A percentile compares a stretch with the other conserved stretches of the same genome.
Evolutionary conservation across 2,888 invertebrate species (phyloP).

Genomic region (Globia sparganii): DNA sequence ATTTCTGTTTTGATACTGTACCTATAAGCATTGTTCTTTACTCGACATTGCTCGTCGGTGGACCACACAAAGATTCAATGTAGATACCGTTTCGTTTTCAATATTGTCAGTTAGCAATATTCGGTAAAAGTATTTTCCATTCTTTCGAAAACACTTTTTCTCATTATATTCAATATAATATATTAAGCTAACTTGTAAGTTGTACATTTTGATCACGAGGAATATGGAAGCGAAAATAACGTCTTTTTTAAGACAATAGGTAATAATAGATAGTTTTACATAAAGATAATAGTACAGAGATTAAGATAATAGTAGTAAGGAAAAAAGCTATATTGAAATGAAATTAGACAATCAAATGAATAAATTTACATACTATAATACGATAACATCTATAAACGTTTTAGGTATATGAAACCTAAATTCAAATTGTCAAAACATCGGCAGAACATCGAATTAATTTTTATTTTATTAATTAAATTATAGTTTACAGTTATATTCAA

Average conservation of each 20-base stretch:
- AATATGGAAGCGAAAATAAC: too few relatives aligned
- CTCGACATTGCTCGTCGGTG: too few relatives aligned
- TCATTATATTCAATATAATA: conserved; percentile 8
- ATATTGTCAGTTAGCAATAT: not conserved
- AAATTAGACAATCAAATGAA: not conserved
- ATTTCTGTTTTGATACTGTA: too few relatives aligned
- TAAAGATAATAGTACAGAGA: too few relatives aligned
- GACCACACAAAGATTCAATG: not conserved
- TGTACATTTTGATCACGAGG: conserved; percentile 20
- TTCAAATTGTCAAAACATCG: conserved; percentile 12
- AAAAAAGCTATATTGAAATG: not conserved
- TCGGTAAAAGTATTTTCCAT: not conserved
- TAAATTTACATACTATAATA: not conserved
- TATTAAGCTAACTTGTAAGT: too few relatives aligned
- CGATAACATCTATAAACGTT: not conserved
- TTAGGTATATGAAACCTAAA: not conserved
- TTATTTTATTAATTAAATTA: not conserved
- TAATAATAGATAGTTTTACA: too few relatives aligned
- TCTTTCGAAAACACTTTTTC: not conserved
- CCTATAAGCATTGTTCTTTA: too few relatives aligned
- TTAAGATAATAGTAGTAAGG: not conserved
- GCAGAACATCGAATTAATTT: conserved; percentile 18
- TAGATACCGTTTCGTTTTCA: not conserved
- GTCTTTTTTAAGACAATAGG: not conserved
- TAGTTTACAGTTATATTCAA: not conserved